A percentile compares a stretch with the other conserved stretches of the same genome.
phyloP scores from a whole-genome alignment of 2,888 invertebrate species.

The Hyalella azteca region DNA sequence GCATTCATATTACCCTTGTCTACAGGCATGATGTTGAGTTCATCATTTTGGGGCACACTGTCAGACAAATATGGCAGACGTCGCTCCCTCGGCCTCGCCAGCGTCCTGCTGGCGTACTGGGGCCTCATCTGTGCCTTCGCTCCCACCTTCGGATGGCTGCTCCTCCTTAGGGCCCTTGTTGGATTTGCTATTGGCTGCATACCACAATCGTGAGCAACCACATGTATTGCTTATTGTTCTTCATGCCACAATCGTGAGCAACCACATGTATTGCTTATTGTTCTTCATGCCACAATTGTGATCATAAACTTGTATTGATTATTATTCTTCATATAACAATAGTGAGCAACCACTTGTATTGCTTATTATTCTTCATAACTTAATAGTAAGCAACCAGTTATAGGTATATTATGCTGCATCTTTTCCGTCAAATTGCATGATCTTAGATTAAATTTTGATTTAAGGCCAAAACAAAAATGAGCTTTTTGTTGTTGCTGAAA shows the following conservation, averaged over 20 bases:
- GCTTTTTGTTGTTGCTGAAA: too few relatives aligned
- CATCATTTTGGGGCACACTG: slow-evolving; percentile 93
- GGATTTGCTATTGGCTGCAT: slow-evolving; percentile 97
- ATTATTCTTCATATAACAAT: slow-evolving; percentile 94
- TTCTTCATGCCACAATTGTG: slow-evolving; percentile 96
- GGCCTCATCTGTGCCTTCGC: slow-evolving; percentile 88
- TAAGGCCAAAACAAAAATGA: too few relatives aligned
- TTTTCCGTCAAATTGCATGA: too few relatives aligned
- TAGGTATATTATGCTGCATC: too few relatives aligned
- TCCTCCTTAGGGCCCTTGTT: slow-evolving; percentile 87
- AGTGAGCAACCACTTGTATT: slow-evolving; percentile 72
- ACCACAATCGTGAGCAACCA: slow-evolving; percentile 86
- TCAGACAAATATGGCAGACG: slow-evolving; percentile 88
- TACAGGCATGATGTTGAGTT: slow-evolving; percentile 95
- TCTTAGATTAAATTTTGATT: too few relatives aligned
- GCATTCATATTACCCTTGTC: too few relatives aligned
- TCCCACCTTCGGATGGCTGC: slow-evolving; percentile 88
- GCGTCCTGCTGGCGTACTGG: slow-evolving; percentile 88
- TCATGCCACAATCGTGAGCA: slow-evolving; percentile 95
- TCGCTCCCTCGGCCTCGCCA: slow-evolving; percentile 86
- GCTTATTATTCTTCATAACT: too few relatives aligned
- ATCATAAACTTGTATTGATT: slow-evolving; percentile 65
- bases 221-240: slow-evolving; percentile 64
- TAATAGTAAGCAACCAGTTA: too few relatives aligned
- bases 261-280: not conserved